Conservation (phyloP, 2,888 invertebrate species). For the Chloromyia formosa region DNA sequence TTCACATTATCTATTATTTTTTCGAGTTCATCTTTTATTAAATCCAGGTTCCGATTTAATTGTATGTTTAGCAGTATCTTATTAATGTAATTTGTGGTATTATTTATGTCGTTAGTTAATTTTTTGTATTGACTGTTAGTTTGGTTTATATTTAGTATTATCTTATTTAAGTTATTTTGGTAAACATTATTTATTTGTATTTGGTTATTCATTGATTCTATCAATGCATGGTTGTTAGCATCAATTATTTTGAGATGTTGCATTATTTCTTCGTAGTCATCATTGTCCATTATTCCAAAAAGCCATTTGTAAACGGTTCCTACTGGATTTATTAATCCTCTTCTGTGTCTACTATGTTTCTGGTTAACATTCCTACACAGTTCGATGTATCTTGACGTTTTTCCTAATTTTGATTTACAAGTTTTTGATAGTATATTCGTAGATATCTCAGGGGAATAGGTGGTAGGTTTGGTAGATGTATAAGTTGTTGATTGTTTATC, state of each 20-base stretch:
- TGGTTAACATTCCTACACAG: not conserved
- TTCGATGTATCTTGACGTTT: not conserved
- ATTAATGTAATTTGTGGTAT: no score
- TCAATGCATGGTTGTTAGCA: slow-evolving; percentile 34
- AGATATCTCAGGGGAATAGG: not conserved
- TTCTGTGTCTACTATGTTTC: slow-evolving; percentile 10
- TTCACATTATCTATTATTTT: no score
- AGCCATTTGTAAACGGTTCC: slow-evolving; percentile 23
- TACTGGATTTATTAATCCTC: slow-evolving; percentile 6
- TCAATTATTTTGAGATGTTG: slow-evolving; percentile 35
- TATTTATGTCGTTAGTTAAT: no score
- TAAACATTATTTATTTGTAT: slow-evolving; percentile 39
- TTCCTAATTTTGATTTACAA: not conserved
- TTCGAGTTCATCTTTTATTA: no score
- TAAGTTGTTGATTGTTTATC: not conserved
- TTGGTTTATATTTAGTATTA: no score
- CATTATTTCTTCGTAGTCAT: slow-evolving; percentile 31
- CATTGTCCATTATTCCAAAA: slow-evolving; percentile 16
- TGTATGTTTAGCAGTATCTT: no score
- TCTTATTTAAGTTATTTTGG: no score
- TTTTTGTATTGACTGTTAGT: no score
- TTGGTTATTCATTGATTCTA: slow-evolving; percentile 30
- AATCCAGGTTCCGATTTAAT: no score
- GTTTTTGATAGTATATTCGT: not conserved
- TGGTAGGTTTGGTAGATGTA: not conserved